Conservation (phyloP, 2,797 vertebrate genomes). For the Rhinoraja longicauda region DNA sequence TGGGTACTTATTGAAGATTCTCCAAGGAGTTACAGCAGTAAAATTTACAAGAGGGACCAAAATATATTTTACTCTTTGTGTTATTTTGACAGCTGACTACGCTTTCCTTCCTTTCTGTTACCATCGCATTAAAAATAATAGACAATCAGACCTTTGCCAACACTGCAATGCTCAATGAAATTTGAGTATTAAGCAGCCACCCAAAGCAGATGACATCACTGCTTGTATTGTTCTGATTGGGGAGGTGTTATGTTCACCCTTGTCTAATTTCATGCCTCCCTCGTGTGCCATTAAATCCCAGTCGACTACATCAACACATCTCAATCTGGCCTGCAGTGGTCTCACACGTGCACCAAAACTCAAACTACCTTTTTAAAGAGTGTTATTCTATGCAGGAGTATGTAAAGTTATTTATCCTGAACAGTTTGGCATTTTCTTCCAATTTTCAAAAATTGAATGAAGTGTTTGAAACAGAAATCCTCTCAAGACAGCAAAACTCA, state of each 20-base stretch:
- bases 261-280: background rate
- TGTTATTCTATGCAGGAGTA: background rate
- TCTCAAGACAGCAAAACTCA: background rate
- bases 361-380: background rate
- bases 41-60: background rate
- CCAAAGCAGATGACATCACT: background rate
- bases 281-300: background rate
- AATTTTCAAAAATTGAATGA: background rate
- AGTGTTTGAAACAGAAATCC: background rate
- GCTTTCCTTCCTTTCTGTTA: background rate
- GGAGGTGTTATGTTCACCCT: background rate
- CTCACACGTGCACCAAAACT: background rate
- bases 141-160: background rate
- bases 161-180: background rate
- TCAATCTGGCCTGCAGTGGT: background rate
- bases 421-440: background rate
- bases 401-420: conserved; percentile 3
- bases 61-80: background rate
- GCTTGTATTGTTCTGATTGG: background rate
- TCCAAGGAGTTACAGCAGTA: background rate
- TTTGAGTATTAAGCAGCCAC: conserved; percentile 7
- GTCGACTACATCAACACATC: background rate
- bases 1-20: background rate
- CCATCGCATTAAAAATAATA: background rate
- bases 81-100: background rate